These are phyloP conservation scores for Glaucomys volans DNA, from an alignment of 2,113 vertebrate species.

Conservation along the genomic window DNA sequence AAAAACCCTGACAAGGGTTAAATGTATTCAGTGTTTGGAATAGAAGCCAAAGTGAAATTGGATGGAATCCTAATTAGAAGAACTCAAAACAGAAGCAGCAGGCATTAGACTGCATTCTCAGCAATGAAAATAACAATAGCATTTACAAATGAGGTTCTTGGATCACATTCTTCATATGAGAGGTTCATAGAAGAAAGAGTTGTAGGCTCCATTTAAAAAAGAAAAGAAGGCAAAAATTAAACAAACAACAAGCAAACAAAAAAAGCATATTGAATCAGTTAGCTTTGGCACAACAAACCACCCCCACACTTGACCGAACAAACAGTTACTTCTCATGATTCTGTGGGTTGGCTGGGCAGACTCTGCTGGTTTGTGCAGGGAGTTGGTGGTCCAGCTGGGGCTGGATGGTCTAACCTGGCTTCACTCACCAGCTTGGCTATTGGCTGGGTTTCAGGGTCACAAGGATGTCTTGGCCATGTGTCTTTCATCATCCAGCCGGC, in stretches of 20 bases:
- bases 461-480: not conserved
- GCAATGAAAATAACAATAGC: not conserved
- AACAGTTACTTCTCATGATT: not conserved
- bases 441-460: not conserved
- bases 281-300: not conserved
- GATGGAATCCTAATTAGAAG: not conserved
- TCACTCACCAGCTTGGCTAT: not conserved
- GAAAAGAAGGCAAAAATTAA: constrained; percentile 2
- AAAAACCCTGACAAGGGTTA: not conserved
- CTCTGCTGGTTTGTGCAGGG: not conserved
- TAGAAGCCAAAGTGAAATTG: constrained; percentile 11
- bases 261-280: not conserved
- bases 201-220: not conserved
- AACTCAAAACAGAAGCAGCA: not conserved
- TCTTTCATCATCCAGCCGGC: not conserved
- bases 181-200: not conserved
- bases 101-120: not conserved
- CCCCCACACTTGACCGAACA: not conserved
- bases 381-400: not conserved
- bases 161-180: not conserved
- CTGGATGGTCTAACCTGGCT: too few relatives aligned
- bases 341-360: not conserved
- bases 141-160: not conserved
- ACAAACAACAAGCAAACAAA: not conserved
- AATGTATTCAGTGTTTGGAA: not conserved